A percentile compares a stretch with the other conserved stretches of the same genome.
These are phyloP conservation scores for Pseudococcus jackbeardsleyi DNA, from an alignment of 2,888 invertebrate species.

Conservation along the genomic window DNA sequence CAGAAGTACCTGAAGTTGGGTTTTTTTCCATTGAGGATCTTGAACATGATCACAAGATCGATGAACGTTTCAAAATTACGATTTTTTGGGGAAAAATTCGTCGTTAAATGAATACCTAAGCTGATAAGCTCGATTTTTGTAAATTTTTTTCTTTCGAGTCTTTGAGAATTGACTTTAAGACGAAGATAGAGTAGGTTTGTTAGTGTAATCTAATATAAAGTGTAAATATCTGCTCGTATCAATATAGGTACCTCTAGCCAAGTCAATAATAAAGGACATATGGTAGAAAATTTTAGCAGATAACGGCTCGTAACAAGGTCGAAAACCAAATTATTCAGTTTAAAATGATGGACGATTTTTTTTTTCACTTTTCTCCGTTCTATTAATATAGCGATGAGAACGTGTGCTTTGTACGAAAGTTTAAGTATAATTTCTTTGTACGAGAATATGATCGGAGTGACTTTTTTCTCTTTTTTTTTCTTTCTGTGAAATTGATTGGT, in stretches of 20 bases:
- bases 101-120: no score
- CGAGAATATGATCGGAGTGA: neutral
- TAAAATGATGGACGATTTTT: neutral
- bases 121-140: neutral
- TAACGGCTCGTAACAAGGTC: conserved; percentile 39
- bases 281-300: conserved; percentile 20
- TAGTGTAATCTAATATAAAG: neutral
- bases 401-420: neutral
- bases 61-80: no score
- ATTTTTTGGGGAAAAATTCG: no score
- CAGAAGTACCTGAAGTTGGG: neutral
- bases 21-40: no score
- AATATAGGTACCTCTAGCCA: conserved; percentile 2
- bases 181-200: neutral
- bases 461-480: neutral
- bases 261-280: conserved; percentile 33
- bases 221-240: conserved; percentile 26
- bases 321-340: conserved; percentile 36
- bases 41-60: no score
- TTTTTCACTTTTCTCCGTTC: conserved; percentile 5
- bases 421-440: neutral
- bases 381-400: conserved; percentile 8
- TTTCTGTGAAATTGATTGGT: neutral
- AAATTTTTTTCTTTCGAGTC: neutral
- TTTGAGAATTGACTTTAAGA: neutral